phyloP scores from a whole-genome alignment of 2,797 vertebrate species.

The Rhinatrema bivittatum region DNA sequence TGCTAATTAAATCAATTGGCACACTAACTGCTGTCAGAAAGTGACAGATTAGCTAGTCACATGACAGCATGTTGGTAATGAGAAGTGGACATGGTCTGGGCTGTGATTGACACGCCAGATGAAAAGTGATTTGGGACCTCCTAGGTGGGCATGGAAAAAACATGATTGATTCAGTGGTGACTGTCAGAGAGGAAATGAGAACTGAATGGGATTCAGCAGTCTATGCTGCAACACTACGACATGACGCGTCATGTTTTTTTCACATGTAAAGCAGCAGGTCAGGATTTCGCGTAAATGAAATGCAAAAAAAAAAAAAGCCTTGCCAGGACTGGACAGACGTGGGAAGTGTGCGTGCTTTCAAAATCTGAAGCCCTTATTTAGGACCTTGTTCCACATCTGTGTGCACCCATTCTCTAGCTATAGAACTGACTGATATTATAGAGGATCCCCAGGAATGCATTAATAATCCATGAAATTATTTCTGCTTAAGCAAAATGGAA shows the following conservation, averaged over 20 bases:
- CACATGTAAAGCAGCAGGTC: slow-evolving; percentile 86
- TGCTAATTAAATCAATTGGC: slow-evolving; percentile 99
- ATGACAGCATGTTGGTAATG: slow-evolving; percentile 62
- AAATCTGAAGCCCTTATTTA: slow-evolving; percentile 14
- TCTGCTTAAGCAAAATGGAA: too few relatives aligned
- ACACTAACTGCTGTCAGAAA: slow-evolving; percentile 81
- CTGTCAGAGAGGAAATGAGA: slow-evolving; percentile 79
- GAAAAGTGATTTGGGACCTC: slow-evolving; percentile 66
- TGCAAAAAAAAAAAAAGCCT: slow-evolving; percentile 33
- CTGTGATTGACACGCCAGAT: slow-evolving; percentile 67
- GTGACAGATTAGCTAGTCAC: slow-evolving; percentile 86
- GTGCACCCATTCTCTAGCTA: too few relatives aligned
- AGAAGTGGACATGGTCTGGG: slow-evolving; percentile 71
- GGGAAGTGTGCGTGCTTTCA: slow-evolving; percentile 13
- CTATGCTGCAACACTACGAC: slow-evolving; percentile 67
- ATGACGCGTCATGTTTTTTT: slow-evolving; percentile 75
- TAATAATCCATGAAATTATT: too few relatives aligned
- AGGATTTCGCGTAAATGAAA: slow-evolving; percentile 58
- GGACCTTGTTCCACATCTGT: too few relatives aligned
- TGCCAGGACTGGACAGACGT: slow-evolving; percentile 19
- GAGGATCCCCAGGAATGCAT: too few relatives aligned
- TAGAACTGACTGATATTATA: too few relatives aligned
- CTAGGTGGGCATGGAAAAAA: slow-evolving; percentile 63
- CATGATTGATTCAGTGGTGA: slow-evolving; percentile 77
- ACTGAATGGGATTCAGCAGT: slow-evolving; percentile 80